Conservation (phyloP, 2,888 invertebrate species). For the Tanytarsus gracilentus region DNA sequence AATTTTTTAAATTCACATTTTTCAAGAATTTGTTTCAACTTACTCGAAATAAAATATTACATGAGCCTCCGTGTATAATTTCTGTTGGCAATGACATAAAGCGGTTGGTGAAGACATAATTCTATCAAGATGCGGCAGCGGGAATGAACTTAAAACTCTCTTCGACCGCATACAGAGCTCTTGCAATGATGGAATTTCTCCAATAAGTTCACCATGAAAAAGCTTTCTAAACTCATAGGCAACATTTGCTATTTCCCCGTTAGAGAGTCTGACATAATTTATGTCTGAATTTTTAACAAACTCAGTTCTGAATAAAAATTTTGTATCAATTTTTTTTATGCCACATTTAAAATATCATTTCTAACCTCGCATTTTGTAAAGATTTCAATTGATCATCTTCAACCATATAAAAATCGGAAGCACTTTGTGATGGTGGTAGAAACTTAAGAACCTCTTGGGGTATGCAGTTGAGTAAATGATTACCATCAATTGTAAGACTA, state of each 20-base stretch:
- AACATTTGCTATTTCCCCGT: constrained; percentile 2
- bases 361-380: not conserved
- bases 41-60: constrained; percentile 6
- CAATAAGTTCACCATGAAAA: not conserved
- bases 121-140: not conserved
- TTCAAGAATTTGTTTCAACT: not conserved
- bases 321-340: not conserved
- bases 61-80: constrained; percentile 17
- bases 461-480: constrained; percentile 7
- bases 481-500: not conserved
- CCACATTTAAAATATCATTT: not conserved
- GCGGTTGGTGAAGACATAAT: constrained; percentile 2
- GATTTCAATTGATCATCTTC: not conserved
- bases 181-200: not conserved
- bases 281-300: constrained; percentile 11
- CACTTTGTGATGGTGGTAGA: not conserved
- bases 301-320: not conserved
- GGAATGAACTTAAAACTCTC: not conserved
- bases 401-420: constrained; percentile 7
- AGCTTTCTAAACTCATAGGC: not conserved
- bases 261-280: not conserved
- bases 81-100: not conserved
- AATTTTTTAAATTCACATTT: not conserved
- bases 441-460: not conserved
- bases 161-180: constrained; percentile 5